phyloP scores from a whole-genome alignment of 2,797 vertebrate species.

The Lacerta viridis region DNA sequence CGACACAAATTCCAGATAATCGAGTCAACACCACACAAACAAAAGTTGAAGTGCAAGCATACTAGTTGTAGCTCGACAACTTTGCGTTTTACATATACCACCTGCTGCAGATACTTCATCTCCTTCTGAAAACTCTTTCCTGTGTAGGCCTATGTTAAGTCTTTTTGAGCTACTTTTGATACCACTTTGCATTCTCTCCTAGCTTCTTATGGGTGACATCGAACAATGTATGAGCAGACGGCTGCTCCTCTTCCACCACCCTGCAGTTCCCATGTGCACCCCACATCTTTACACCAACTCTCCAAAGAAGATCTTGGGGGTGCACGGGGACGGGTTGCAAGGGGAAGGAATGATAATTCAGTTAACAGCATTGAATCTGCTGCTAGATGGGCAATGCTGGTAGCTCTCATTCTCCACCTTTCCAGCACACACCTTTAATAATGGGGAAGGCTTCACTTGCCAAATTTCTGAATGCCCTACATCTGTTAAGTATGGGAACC shows the following conservation, averaged over 20 bases:
- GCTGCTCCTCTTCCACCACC: no score
- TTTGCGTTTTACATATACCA: no score
- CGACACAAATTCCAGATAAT: neutral
- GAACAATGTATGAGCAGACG: no score
- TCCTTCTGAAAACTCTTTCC: neutral
- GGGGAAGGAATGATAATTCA: no score
- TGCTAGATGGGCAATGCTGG: no score
- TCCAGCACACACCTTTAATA: neutral
- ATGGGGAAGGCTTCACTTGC: neutral
- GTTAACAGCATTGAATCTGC: no score
- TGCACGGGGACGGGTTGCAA: no score
- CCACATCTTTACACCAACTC: no score
- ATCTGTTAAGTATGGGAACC: neutral
- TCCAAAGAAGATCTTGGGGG: no score
- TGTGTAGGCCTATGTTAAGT: neutral
- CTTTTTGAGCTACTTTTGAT: no score
- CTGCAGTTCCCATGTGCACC: no score
- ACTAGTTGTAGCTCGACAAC: neutral
- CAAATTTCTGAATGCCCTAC: neutral
- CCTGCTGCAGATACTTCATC: neutral
- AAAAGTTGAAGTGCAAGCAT: neutral
- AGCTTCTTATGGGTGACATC: no score
- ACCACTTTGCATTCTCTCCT: neutral
- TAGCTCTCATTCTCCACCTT: slow-evolving; percentile 1
- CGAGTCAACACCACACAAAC: neutral